A percentile compares a stretch with the other conserved stretches of the same genome.
These are phyloP conservation scores for Acanthisitta chloris DNA, from an alignment of 2,113 vertebrate genomes.

Conservation along the genomic window DNA sequence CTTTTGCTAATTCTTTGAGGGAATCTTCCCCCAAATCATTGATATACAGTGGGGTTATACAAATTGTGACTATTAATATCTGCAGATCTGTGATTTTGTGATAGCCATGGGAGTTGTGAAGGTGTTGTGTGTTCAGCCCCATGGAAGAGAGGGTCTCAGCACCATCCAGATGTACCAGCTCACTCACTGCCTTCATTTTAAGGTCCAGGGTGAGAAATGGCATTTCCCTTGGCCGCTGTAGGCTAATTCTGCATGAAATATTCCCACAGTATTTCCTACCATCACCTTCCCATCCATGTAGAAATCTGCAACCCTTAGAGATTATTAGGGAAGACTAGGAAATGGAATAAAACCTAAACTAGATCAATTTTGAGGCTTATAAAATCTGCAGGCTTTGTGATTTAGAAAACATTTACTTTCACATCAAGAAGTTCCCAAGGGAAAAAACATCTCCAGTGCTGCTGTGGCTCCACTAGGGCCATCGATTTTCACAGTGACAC, in stretches of 20 bases:
- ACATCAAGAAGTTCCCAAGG: not conserved
- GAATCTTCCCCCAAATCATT: not conserved
- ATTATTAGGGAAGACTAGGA: not conserved
- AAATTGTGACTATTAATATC: not conserved
- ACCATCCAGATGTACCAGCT: not conserved
- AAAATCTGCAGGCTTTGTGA: not conserved
- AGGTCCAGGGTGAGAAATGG: not conserved
- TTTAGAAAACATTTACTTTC: not conserved
- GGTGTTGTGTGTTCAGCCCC: not conserved
- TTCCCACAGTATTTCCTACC: not conserved
- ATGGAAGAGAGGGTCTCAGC: not conserved
- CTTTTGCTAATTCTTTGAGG: not conserved
- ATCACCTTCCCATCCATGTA: accelerated
- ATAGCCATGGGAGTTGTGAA: not conserved
- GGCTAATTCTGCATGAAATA: not conserved
- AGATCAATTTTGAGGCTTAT: not conserved
- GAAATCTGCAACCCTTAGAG: not conserved
- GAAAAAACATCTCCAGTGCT: not conserved
- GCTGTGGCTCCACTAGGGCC: not conserved
- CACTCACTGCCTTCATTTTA: not conserved
- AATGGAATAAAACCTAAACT: not conserved
- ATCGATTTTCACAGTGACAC: not conserved
- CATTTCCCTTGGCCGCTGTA: not conserved
- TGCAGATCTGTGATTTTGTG: not conserved
- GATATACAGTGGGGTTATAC: not conserved